Base-by-base conservation (phyloP, 2,113 vertebrate species). In the Struthio camelus region DNA sequence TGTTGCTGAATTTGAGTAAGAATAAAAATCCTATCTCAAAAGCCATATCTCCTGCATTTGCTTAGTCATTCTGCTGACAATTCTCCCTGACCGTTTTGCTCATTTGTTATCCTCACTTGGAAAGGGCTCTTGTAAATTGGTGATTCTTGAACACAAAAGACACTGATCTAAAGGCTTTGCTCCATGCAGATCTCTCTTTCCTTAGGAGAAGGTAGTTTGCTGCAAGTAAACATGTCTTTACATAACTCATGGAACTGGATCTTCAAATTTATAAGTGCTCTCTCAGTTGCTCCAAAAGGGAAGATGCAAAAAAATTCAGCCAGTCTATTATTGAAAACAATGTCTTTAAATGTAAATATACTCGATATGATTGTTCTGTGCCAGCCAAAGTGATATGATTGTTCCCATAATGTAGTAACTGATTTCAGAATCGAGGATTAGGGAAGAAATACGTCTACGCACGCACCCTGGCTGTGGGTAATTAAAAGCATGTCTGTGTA, bases 1-100 rank as follows among this genome's bases (percentile, higher is more conserved):
- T 94, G 96, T 93, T 93, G 36, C 93, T 42, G 44, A 84, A 75
- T 91, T 95, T 82, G 87, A 77, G 90, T 70, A 86, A 80, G 85
- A 72, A 44, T 67, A 70, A 86, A 89, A 92, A 54, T 62, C 44
- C n/a, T 56, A 7, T 40, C 88, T 90, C 25, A 40, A 7, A 62
- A 87, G 81, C 28, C 22, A 91, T 90, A 64, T 64, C 78, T 72
- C 32, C 85, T 67, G 10, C 36, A 14, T 88, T 87, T 92, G 59
- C 70, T 59, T 58, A 54, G 90, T 93, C 82, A 91, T 69, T 61
- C 78, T 90, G 71, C 82, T 76, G 36, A 38, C 59, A 42, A 38
- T 67, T 75, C 58, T 90, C 46, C 51, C 27, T 0, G 0, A 28
- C 70, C 18, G 8, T 78, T 83, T 14, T 30, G 46, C 61, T 48